phyloP scores from a whole-genome alignment of 2,113 vertebrate genomes.

The Pipra filicauda region DNA sequence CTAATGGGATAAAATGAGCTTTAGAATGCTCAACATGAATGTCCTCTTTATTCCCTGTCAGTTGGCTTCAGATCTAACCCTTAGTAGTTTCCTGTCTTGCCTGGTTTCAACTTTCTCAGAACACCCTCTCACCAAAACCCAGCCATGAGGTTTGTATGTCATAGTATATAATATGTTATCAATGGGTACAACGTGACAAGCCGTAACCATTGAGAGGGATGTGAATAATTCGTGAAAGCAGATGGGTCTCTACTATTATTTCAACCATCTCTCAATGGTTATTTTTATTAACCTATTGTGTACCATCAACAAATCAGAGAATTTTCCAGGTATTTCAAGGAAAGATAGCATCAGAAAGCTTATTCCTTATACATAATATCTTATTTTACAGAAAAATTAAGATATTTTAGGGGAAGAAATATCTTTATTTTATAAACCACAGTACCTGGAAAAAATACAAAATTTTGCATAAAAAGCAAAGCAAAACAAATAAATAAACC shows the following conservation, averaged over 20 bases:
- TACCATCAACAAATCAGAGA: neutral
- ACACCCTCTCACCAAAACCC: neutral
- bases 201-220: neutral
- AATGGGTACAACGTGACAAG: neutral
- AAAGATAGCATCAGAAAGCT: neutral
- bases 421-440: neutral
- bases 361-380: neutral
- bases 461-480: neutral
- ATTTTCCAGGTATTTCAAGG: neutral
- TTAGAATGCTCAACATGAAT: neutral
- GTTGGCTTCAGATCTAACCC: neutral
- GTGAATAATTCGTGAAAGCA: neutral
- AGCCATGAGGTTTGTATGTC: neutral
- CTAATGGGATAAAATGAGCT: neutral
- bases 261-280: neutral
- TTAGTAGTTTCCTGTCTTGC: neutral
- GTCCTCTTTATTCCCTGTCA: neutral
- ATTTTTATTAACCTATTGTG: neutral
- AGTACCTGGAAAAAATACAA: neutral
- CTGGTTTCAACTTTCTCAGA: neutral
- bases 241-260: neutral
- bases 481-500: neutral
- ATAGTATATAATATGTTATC: neutral
- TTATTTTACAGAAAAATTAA: neutral
- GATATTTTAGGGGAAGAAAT: neutral